phyloP scores from a whole-genome alignment of 1,140 invertebrate species.

The Acarapis woodi region DNA sequence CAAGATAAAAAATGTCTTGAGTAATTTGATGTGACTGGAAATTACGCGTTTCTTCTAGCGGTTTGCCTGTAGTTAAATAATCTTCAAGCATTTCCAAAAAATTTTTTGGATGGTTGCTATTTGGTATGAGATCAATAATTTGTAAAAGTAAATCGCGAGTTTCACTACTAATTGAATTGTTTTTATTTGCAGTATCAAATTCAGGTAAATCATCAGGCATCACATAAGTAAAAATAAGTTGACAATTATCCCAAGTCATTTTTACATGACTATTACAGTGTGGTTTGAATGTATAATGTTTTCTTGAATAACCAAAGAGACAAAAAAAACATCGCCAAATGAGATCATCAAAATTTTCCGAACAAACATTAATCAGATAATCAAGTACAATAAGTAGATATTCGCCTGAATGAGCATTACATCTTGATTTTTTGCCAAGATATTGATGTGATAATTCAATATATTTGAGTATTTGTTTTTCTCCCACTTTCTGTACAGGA shows the following conservation, averaged over 20 bases:
- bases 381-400: constrained; percentile 4
- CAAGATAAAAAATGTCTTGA: constrained; percentile 43
- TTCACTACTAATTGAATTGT: constrained; percentile 12
- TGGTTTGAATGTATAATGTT: constrained; percentile 1
- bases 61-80: constrained; percentile 15
- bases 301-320: constrained; percentile 4
- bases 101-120: constrained; percentile 15
- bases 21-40: constrained; percentile 5
- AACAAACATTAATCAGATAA: constrained; percentile 1
- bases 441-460: constrained; percentile 2
- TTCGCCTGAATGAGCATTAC: constrained; percentile 7
- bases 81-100: constrained; percentile 13
- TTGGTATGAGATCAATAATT: constrained; percentile 38
- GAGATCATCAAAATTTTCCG: constrained; percentile 3
- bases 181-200: constrained; percentile 31
- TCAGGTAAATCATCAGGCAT: constrained; percentile 43
- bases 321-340: constrained; percentile 6
- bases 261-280: no score
- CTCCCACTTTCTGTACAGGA: background rate
- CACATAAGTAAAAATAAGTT: constrained; percentile 52
- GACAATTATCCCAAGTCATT: constrained; percentile 42
- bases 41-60: constrained; percentile 7
- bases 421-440: constrained; percentile 4
- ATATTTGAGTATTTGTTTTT: constrained; percentile 4
- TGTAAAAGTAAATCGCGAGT: constrained; percentile 37